A percentile compares a stretch with the other conserved stretches of the same genome.
These are phyloP conservation scores for Macrophya annulata DNA, from an alignment of 2,888 invertebrate species.

Conservation along the genomic window DNA sequence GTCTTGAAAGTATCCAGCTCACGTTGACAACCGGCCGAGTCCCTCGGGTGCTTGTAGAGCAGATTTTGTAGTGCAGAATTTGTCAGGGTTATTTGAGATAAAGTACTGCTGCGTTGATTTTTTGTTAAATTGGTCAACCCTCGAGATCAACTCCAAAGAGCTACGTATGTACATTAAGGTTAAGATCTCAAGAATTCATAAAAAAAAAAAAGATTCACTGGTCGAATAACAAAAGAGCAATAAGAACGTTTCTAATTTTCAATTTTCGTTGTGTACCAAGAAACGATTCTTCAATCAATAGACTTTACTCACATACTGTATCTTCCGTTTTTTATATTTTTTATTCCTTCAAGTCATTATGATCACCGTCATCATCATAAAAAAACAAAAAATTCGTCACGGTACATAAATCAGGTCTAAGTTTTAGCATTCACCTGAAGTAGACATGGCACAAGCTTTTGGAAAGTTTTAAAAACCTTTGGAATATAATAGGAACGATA, in stretches of 20 bases:
- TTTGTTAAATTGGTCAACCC: slow-evolving; percentile 18
- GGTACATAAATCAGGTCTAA: slow-evolving; percentile 20
- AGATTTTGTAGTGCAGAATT: slow-evolving; percentile 29
- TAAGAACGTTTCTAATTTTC: background rate
- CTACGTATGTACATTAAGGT: background rate
- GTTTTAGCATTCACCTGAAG: slow-evolving; percentile 34
- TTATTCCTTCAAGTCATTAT: background rate
- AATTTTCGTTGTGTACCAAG: too few species aligned
- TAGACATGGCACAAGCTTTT: slow-evolving; percentile 11
- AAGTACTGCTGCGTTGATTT: slow-evolving; percentile 33
- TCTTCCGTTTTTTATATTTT: background rate
- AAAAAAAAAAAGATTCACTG: background rate
- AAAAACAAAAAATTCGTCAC: background rate
- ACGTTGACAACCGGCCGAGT: slow-evolving; percentile 37
- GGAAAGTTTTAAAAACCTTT: slow-evolving; percentile 16
- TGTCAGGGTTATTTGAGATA: slow-evolving; percentile 39
- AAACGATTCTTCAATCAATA: background rate
- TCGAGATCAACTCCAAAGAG: background rate
- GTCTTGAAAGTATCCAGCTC: slow-evolving; percentile 27
- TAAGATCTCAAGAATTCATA: background rate
- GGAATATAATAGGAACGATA: slow-evolving; percentile 47
- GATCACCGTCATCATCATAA: background rate
- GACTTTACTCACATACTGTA: background rate
- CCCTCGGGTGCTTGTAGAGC: slow-evolving; percentile 30
- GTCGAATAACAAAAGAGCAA: background rate